A percentile compares a stretch with the other conserved stretches of the same genome.
Conservation (phyloP, 2,797 vertebrate species). For the Xenopus petersii region DNA sequence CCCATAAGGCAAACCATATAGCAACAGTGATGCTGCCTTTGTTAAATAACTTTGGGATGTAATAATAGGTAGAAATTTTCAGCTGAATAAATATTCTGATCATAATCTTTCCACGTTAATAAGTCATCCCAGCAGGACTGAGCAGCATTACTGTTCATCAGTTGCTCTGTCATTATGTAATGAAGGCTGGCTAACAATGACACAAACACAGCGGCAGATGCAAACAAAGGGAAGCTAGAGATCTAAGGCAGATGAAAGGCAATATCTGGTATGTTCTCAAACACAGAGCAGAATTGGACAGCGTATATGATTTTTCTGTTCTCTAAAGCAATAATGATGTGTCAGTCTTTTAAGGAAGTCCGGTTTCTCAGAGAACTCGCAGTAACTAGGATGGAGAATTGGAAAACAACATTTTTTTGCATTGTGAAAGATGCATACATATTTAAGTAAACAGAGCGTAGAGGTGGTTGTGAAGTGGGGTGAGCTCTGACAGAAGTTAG, state of each 20-base stretch:
- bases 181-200: constrained; percentile 38
- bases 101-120: constrained; percentile 23
- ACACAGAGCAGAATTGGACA: too few species aligned
- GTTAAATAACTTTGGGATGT: not conserved
- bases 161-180: constrained; percentile 27
- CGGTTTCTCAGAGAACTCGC: too few species aligned
- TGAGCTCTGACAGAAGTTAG: not conserved
- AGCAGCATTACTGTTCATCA: constrained; percentile 32
- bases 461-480: not conserved
- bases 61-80: not conserved
- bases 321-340: too few species aligned
- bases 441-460: not conserved
- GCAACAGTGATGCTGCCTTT: too few species aligned
- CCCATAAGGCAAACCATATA: too few species aligned
- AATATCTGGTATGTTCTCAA: too few species aligned
- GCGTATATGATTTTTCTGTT: too few species aligned
- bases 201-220: constrained; percentile 21
- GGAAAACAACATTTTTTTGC: too few species aligned
- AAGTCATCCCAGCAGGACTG: constrained; percentile 14
- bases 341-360: too few species aligned
- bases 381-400: too few species aligned
- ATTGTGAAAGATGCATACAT: too few species aligned
- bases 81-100: constrained; percentile 41
- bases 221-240: constrained; percentile 16
- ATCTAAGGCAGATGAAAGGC: not conserved